Base-by-base conservation (phyloP, 2,113 vertebrate species). In the Limanda limanda region DNA sequence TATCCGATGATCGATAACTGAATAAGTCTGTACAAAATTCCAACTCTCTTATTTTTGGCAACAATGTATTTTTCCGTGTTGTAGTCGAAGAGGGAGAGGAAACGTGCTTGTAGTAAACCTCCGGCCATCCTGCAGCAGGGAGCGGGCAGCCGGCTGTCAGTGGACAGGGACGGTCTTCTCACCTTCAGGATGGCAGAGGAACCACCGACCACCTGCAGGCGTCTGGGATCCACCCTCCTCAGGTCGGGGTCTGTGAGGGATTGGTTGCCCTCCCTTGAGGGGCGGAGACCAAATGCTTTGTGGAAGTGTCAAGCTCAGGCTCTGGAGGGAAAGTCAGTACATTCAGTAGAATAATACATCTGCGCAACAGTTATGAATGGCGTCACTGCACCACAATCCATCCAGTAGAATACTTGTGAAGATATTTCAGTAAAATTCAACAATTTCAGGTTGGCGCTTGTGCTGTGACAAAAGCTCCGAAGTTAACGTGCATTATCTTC, bases 51-150 rank as follows among this genome's bases (percentile, higher is more conserved):
- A 89, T 96, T 97, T 88, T 95, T 93, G 1, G 96, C 95, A 17
- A 96, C 94, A 55, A 98, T 95, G 60, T 95, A 97, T 87, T 97
- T 98, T 74, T 95, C 95, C 0, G 97, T 99, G 83, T 96, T 97
- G 71, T 99, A 98, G 88, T 97, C 94, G 2, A 97, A 94, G 7
- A 95, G 78, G 0, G 94, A 93, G 2, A 93, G 55, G 23, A 91
- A 86, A 0, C 92, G 59, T 45, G 62, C 88, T 69, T 91, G 94
- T 59, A 91, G 94, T 59, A 78, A 87, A 67, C 76, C 88, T 89
- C 89, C 92, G 27, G 94, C 95, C 96, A 96, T 97, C 84, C 58
- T 78, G 83, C 60, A 13, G 54, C 48, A 24, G 57, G 31, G 18
- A 11, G 18, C 18, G 8, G 6, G 42, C 24, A 17, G 25, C 23